A percentile compares a stretch with the other conserved stretches of the same genome.
Evolutionary conservation across 1,140 invertebrate genomes (phyloP).

Genomic region (Phocides pigmalion): DNA sequence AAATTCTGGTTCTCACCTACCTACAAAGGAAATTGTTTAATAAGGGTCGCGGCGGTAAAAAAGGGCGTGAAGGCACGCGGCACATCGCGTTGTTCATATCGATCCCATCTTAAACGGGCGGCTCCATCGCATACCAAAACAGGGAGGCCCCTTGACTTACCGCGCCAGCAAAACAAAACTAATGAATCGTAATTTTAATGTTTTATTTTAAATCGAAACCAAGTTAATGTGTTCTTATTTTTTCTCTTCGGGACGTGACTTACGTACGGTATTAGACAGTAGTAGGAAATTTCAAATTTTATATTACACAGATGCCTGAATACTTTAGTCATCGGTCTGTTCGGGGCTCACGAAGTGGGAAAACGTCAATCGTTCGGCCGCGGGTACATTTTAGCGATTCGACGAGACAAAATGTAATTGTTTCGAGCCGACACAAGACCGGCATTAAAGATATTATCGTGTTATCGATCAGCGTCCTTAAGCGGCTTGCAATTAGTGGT

Average conservation of each 20-base stretch:
- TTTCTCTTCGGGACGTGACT: conserved; percentile 10
- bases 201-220: conserved; percentile 33
- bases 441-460: conserved; percentile 75
- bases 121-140: conserved; percentile 63
- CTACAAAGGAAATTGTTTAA: conserved; percentile 46
- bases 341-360: conserved; percentile 15
- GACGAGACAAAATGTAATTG: conserved; percentile 61
- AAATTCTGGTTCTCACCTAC: conserved; percentile 31
- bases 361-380: conserved; percentile 39
- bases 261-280: conserved; percentile 20
- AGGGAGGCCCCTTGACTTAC: conserved; percentile 46
- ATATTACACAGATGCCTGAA: conserved; percentile 2
- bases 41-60: conserved; percentile 47
- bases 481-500: conserved; percentile 75
- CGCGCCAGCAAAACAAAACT: conserved; percentile 47
- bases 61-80: conserved; percentile 66
- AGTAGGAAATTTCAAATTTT: conserved; percentile 18
- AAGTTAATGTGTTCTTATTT: conserved; percentile 25
- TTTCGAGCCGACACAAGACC: conserved; percentile 53
- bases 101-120: conserved; percentile 61
- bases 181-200: conserved; percentile 42
- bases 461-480: conserved; percentile 75
- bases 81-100: conserved; percentile 54
- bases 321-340: conserved; percentile 4
- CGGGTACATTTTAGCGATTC: conserved; percentile 46